Evolutionary conservation across 2,888 invertebrate genomes (phyloP).

Genomic region (Mechanitis messenoides): DNA sequence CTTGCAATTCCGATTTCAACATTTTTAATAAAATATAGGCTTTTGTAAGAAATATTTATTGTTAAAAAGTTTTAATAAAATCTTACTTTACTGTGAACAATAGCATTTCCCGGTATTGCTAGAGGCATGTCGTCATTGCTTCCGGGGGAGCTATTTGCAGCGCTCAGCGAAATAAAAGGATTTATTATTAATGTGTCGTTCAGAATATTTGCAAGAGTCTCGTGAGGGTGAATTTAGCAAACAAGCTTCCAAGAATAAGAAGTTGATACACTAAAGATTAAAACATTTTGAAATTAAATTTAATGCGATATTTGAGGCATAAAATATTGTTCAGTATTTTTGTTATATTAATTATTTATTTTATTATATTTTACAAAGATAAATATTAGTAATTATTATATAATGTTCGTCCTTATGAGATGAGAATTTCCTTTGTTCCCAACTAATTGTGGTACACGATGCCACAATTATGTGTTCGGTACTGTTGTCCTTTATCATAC

Average conservation of each 20-base stretch:
- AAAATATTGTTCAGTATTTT: not conserved
- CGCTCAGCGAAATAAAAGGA: constrained; percentile 31
- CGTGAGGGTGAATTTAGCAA: not conserved
- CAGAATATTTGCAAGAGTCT: constrained; percentile 6
- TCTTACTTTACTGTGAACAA: constrained; percentile 53
- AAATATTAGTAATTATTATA: not conserved
- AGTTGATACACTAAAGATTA: not conserved
- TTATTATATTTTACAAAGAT: not conserved
- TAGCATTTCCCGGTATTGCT: constrained; percentile 43
- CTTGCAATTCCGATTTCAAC: too few species aligned
- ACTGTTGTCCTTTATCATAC: constrained; percentile 24
- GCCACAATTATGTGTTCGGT: constrained; percentile 23
- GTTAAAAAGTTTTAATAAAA: constrained; percentile 50
- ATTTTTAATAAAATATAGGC: constrained; percentile 2
- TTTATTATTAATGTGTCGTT: constrained; percentile 18
- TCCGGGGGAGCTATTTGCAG: constrained; percentile 34
- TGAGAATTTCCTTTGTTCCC: constrained; percentile 18
- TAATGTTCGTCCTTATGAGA: constrained; percentile 13
- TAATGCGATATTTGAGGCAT: not conserved
- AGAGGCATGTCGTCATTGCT: constrained; percentile 39
- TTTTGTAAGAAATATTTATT: constrained; percentile 9
- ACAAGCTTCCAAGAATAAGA: not conserved
- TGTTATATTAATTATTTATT: not conserved
- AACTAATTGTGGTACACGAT: constrained; percentile 16
- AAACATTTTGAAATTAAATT: not conserved